These are phyloP conservation scores for Cosmopolites sordidus DNA, from an alignment of 2,888 invertebrate genomes.

Conservation along the genomic window DNA sequence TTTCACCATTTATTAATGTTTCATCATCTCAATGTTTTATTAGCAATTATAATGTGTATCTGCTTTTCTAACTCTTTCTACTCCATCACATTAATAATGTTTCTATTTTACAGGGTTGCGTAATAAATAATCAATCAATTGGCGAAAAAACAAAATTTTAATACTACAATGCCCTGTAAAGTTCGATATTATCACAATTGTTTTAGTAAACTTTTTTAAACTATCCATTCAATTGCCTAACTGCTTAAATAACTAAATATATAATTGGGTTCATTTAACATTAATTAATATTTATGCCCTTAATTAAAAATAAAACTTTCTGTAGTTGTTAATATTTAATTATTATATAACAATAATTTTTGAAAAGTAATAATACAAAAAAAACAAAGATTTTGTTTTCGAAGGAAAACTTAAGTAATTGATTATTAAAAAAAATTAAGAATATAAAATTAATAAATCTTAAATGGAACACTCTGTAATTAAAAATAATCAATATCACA, in stretches of 20 bases:
- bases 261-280: neutral
- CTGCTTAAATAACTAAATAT: neutral
- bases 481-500: constrained; percentile 14
- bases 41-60: too few relatives aligned
- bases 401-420: too few relatives aligned
- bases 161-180: constrained; percentile 9
- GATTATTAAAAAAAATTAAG: too few relatives aligned
- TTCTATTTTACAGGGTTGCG: neutral
- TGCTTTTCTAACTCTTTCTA: too few relatives aligned
- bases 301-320: too few relatives aligned
- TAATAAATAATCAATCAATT: neutral
- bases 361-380: too few relatives aligned
- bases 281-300: too few relatives aligned
- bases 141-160: neutral
- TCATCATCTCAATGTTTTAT: too few relatives aligned
- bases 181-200: constrained; percentile 8
- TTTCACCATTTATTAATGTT: too few relatives aligned
- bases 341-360: too few relatives aligned
- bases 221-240: constrained; percentile 5
- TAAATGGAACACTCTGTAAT: neutral
- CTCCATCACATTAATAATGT: neutral
- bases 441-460: neutral
- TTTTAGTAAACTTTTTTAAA: neutral
- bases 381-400: too few relatives aligned
- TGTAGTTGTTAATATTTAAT: too few relatives aligned